These are phyloP conservation scores for Thalassoma bifasciatum DNA, from an alignment of 2,113 vertebrate species.

Conservation along the genomic window DNA sequence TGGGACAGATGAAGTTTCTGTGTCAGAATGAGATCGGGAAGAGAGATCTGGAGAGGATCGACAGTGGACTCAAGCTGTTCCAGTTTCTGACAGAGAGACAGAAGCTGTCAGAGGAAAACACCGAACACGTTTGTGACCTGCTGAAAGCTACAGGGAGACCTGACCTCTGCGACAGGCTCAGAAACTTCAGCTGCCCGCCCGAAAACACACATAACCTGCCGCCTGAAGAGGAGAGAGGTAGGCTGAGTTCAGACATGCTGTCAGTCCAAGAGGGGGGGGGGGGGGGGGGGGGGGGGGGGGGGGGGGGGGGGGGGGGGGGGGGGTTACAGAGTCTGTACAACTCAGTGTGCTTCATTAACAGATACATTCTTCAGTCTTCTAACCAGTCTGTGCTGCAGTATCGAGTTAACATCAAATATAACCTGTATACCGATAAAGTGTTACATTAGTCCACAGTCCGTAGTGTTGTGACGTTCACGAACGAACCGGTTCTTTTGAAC, in stretches of 20 bases:
- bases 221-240: constrained; percentile 76
- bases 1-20: constrained; percentile 79
- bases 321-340: no score
- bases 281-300: no score
- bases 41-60: constrained; percentile 54
- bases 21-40: constrained; percentile 63
- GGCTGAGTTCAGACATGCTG: neutral
- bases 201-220: neutral
- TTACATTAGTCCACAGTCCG: no score
- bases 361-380: no score
- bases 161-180: constrained; percentile 61
- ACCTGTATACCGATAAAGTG: no score
- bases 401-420: no score
- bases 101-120: neutral
- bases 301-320: no score
- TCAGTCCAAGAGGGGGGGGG: neutral
- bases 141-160: constrained; percentile 24
- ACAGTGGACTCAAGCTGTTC: constrained; percentile 70
- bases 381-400: no score
- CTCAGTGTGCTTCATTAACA: no score
- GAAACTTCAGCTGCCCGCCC: neutral
- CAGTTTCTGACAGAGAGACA: constrained; percentile 69
- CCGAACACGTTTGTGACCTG: neutral
- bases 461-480: no score
- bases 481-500: no score